Conservation (phyloP, 2,888 invertebrate species). For the Xanthorhoe designata region DNA sequence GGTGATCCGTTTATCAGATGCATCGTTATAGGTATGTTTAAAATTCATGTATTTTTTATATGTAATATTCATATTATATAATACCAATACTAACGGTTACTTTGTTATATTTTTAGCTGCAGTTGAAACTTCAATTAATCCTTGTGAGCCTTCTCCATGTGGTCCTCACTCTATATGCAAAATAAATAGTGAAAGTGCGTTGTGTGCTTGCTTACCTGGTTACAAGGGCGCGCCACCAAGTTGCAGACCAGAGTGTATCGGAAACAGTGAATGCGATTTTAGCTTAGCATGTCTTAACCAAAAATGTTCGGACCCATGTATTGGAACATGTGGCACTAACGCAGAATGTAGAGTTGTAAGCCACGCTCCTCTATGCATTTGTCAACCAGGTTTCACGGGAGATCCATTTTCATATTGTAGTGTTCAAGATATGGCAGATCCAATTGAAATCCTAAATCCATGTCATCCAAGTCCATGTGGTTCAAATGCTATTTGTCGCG, state of each 20-base stretch:
- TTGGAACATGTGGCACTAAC: conserved; percentile 89
- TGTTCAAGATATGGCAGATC: conserved; percentile 63
- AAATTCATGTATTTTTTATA: background rate
- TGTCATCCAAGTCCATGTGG: conserved; percentile 89
- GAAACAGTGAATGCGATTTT: conserved; percentile 90
- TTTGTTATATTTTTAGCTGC: conserved; percentile 39
- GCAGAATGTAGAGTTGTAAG: conserved; percentile 92
- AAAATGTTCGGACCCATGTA: conserved; percentile 91
- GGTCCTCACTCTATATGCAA: conserved; percentile 91
- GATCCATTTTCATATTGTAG: conserved; percentile 91
- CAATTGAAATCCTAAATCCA: conserved; percentile 80
- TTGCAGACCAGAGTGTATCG: conserved; percentile 92
- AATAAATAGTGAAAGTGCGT: conserved; percentile 87
- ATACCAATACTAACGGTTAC: background rate
- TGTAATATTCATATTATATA: background rate
- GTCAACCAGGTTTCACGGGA: conserved; percentile 88
- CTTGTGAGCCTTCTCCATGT: conserved; percentile 91
- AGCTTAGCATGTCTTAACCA: conserved; percentile 90
- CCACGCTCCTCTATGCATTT: conserved; percentile 90
- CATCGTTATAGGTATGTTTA: conserved; percentile 72
- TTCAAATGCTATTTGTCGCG: conserved; percentile 86
- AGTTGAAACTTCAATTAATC: conserved; percentile 72
- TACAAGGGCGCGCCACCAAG: conserved; percentile 90
- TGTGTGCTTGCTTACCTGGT: conserved; percentile 90
- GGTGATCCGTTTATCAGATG: conserved; percentile 93